A percentile compares a stretch with the other conserved stretches of the same genome.
Evolutionary conservation across 2,888 invertebrate species (phyloP).

Genomic region (Phymatocera aterrima): DNA sequence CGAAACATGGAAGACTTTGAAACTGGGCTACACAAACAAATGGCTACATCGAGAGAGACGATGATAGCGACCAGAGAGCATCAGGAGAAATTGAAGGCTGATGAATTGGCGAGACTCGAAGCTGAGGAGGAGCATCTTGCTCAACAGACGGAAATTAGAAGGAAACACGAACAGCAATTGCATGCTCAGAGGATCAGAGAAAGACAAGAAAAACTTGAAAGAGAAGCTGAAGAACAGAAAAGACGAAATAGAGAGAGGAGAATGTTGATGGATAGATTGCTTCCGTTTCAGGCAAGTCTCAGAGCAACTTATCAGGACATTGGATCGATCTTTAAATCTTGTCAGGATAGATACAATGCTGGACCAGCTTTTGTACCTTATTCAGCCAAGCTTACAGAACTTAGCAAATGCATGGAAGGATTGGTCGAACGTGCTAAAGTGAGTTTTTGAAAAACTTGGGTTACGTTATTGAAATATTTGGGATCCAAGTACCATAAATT

Average conservation of each 20-base stretch:
- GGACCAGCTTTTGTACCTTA: slow-evolving; percentile 57
- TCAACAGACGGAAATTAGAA: slow-evolving; percentile 76
- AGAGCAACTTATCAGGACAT: slow-evolving; percentile 61
- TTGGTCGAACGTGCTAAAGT: slow-evolving; percentile 67
- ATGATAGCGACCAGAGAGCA: slow-evolving; percentile 61
- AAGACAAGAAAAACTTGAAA: slow-evolving; percentile 59
- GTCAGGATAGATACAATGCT: slow-evolving; percentile 63
- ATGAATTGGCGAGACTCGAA: slow-evolving; percentile 75
- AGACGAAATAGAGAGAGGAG: slow-evolving; percentile 74
- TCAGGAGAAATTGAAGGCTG: slow-evolving; percentile 69
- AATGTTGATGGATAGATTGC: slow-evolving; percentile 75
- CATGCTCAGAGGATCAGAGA: slow-evolving; percentile 61
- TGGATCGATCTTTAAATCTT: slow-evolving; percentile 55
- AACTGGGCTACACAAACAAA: slow-evolving; percentile 66
- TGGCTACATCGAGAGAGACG: slow-evolving; percentile 60
- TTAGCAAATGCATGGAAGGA: slow-evolving; percentile 64
- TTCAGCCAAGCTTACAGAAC: slow-evolving; percentile 67
- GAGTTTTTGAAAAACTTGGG: slow-evolving; percentile 43
- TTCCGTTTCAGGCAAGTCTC: slow-evolving; percentile 56
- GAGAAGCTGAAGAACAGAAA: slow-evolving; percentile 65
- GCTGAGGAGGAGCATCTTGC: slow-evolving; percentile 77
- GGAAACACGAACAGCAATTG: slow-evolving; percentile 69
- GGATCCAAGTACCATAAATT: background rate
- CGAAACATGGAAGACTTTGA: slow-evolving; percentile 69
- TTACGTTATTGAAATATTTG: background rate